Evolutionary conservation across 2,888 invertebrate genomes (phyloP).

Genomic region (Ditula angustiorana): DNA sequence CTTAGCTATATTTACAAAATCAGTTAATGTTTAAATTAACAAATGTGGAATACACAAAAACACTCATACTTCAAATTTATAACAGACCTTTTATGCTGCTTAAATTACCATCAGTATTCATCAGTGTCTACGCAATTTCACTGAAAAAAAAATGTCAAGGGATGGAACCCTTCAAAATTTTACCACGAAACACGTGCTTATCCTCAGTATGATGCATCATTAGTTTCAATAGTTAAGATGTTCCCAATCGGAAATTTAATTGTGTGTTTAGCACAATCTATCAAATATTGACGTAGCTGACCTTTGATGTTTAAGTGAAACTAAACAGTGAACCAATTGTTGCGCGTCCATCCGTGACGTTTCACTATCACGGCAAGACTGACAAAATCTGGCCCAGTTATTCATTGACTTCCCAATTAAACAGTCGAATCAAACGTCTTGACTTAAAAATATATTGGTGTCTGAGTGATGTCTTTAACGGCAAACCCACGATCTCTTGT

Average conservation of each 20-base stretch:
- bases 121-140: neutral
- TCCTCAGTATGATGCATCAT: neutral
- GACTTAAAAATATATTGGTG: neutral
- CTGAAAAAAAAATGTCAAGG: too few relatives aligned
- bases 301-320: constrained; percentile 10
- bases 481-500: too few relatives aligned
- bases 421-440: neutral
- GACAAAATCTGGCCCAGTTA: constrained; percentile 38
- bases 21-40: too few relatives aligned
- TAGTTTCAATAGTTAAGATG: neutral
- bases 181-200: neutral
- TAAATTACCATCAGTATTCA: too few relatives aligned
- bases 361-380: constrained; percentile 53
- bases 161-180: too few relatives aligned
- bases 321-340: constrained; percentile 48
- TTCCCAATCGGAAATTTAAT: too few relatives aligned
- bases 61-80: too few relatives aligned
- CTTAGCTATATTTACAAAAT: too few relatives aligned
- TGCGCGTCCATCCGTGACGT: constrained; percentile 53
- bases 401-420: neutral
- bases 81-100: too few relatives aligned
- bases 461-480: neutral
- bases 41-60: too few relatives aligned
- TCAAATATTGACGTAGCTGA: constrained; percentile 4
- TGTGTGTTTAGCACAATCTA: neutral